Evolutionary conservation across 2,888 invertebrate genomes (phyloP).

Genomic region (Dynastes tityus): DNA sequence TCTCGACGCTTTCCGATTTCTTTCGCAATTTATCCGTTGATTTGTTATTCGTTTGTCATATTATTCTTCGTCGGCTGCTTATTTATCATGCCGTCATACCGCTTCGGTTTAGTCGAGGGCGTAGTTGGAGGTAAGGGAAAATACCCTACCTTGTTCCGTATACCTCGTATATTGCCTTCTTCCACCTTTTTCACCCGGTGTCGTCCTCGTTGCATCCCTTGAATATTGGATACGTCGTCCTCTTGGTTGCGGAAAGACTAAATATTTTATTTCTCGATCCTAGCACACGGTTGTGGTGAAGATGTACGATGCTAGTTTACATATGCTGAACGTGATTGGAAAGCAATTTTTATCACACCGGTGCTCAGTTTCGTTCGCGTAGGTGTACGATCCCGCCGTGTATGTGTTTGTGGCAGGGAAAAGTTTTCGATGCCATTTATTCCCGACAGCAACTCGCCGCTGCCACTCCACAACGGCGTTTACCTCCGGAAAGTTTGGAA

Average conservation of each 20-base stretch:
- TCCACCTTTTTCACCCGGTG: slow-evolving; percentile 59
- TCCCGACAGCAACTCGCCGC: slow-evolving; percentile 16
- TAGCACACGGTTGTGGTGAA: slow-evolving; percentile 52
- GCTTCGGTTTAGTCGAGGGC: slow-evolving; percentile 2
- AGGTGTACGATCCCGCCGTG: slow-evolving; percentile 43
- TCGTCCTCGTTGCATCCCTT: slow-evolving; percentile 42
- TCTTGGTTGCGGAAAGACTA: slow-evolving; percentile 61
- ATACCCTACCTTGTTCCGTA: slow-evolving; percentile 15
- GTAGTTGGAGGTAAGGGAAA: slow-evolving; percentile 1
- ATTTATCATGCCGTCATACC: slow-evolving; percentile 55
- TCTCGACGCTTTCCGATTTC: slow-evolving; percentile 36
- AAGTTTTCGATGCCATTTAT: slow-evolving; percentile 49
- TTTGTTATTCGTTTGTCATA: slow-evolving; percentile 48
- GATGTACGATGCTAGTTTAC: slow-evolving; percentile 67
- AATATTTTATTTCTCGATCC: slow-evolving; percentile 67
- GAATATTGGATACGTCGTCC: slow-evolving; percentile 64
- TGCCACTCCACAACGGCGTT: slow-evolving; percentile 15
- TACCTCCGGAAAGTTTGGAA: slow-evolving; percentile 35
- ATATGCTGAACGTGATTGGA: slow-evolving; percentile 69
- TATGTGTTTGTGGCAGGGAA: slow-evolving; percentile 23
- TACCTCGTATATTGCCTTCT: slow-evolving; percentile 3
- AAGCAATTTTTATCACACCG: slow-evolving; percentile 62
- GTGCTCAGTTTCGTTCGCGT: slow-evolving; percentile 16
- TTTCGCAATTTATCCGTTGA: slow-evolving; percentile 37
- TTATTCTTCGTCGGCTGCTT: slow-evolving; percentile 50